Evolutionary conservation across 2,113 vertebrate species (phyloP).

Genomic region (Chloropsis hardwickii): DNA sequence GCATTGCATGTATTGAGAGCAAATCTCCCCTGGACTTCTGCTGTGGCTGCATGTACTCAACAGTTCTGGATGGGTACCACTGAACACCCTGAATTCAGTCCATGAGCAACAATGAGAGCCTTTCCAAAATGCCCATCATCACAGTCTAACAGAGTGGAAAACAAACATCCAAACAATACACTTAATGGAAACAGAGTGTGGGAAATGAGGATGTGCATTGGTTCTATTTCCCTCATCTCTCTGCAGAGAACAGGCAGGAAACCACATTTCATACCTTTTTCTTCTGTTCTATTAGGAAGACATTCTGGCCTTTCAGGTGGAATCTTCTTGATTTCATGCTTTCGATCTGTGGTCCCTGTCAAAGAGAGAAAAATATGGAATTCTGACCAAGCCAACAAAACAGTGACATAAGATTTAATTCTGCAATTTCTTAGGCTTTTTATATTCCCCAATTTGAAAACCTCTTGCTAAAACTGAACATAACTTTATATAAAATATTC

Average conservation of each 20-base stretch:
- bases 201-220: neutral
- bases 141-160: neutral
- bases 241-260: neutral
- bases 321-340: constrained; percentile 88
- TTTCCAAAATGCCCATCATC: neutral
- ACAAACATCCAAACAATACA: neutral
- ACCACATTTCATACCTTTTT: constrained; percentile 84
- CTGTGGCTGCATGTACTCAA: neutral
- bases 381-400: neutral
- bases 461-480: neutral
- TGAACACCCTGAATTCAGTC: neutral
- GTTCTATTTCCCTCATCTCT: neutral
- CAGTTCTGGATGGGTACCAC: neutral
- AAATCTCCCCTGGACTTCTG: neutral
- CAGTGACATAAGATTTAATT: neutral
- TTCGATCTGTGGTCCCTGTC: constrained; percentile 83
- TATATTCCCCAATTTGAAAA: neutral
- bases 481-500: neutral
- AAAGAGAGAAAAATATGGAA: neutral
- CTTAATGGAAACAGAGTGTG: neutral
- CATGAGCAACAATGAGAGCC: neutral
- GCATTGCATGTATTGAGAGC: neutral
- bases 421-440: neutral
- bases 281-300: constrained; percentile 86
- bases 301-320: constrained; percentile 94